Percentiles rank a stretch among this genome's conserved stretches.
These are phyloP conservation scores for Petrophora chlorosata DNA, from an alignment of 2,888 invertebrate genomes.

Conservation along the genomic window DNA sequence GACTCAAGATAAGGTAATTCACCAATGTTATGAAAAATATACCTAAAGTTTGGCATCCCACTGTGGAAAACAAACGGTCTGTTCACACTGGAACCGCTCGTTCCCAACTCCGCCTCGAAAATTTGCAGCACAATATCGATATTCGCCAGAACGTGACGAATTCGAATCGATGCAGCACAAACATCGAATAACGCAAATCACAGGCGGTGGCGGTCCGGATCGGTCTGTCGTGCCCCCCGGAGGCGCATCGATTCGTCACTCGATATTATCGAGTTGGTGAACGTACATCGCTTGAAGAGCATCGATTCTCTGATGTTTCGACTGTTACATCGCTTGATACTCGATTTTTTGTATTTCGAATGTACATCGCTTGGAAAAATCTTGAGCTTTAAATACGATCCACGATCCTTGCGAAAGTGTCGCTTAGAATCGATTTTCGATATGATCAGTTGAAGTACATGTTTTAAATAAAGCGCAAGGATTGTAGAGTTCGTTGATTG, in stretches of 20 bases:
- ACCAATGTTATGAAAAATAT: not conserved
- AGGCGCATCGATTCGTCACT: slow-evolving; percentile 40
- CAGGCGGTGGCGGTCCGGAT: slow-evolving; percentile 56
- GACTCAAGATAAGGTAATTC: not conserved
- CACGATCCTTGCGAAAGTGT: too few species aligned
- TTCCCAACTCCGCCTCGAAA: slow-evolving; percentile 63
- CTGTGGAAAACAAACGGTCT: slow-evolving; percentile 31
- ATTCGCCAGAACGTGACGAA: slow-evolving; percentile 66
- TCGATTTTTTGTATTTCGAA: not conserved
- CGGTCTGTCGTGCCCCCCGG: slow-evolving; percentile 55
- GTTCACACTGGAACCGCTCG: slow-evolving; percentile 52
- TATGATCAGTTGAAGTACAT: too few species aligned
- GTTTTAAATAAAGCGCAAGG: too few species aligned
- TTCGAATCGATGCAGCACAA: slow-evolving; percentile 63
- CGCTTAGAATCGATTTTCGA: too few species aligned
- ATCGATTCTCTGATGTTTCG: not conserved
- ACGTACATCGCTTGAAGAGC: slow-evolving; percentile 40
- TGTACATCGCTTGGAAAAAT: too few species aligned
- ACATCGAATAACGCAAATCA: slow-evolving; percentile 63
- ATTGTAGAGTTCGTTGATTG: too few species aligned
- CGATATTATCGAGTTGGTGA: slow-evolving; percentile 28
- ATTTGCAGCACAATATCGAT: slow-evolving; percentile 59
- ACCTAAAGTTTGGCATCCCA: slow-evolving; percentile 19
- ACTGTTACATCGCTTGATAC: not conserved
- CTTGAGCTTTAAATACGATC: too few species aligned